Evolutionary conservation across 2,113 vertebrate genomes (phyloP).

Genomic region (Sprattus sprattus): DNA sequence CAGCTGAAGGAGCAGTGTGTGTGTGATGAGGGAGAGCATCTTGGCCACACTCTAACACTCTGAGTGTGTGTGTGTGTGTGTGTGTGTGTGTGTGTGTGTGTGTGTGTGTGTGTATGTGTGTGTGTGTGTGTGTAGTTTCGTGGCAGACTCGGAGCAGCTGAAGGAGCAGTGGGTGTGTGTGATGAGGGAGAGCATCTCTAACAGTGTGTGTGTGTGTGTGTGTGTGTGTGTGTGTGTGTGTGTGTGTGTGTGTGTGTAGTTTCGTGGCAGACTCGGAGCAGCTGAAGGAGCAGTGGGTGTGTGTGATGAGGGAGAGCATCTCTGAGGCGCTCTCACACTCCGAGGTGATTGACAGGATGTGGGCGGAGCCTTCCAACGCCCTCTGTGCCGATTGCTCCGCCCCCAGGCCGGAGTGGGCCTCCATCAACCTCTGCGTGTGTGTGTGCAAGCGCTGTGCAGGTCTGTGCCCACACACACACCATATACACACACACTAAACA

Average conservation of each 20-base stretch:
- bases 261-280: constrained; percentile 83
- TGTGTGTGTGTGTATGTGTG: constrained; percentile 30
- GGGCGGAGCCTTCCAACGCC: constrained; percentile 79
- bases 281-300: constrained; percentile 86
- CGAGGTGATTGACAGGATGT: constrained; percentile 84
- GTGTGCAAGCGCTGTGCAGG: constrained; percentile 95
- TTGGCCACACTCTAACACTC: constrained; percentile 85
- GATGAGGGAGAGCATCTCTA: constrained; percentile 77
- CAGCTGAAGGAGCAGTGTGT: constrained; percentile 84
- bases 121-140: constrained; percentile 73
- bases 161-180: constrained; percentile 87
- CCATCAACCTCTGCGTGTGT: constrained; percentile 91
- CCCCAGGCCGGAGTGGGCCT: constrained; percentile 85
- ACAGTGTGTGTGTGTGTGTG: not conserved
- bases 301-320: constrained; percentile 81
- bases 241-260: constrained; percentile 61
- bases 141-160: constrained; percentile 79
- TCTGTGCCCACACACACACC: constrained; percentile 49
- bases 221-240: constrained; percentile 24
- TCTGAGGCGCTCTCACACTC: constrained; percentile 84
- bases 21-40: constrained; percentile 81
- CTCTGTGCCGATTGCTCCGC: constrained; percentile 84
- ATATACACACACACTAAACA: no score
- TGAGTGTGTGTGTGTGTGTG: no score
- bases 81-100: constrained; percentile 8